phyloP scores from a whole-genome alignment of 1,140 invertebrate species.

The Battus philenor region DNA sequence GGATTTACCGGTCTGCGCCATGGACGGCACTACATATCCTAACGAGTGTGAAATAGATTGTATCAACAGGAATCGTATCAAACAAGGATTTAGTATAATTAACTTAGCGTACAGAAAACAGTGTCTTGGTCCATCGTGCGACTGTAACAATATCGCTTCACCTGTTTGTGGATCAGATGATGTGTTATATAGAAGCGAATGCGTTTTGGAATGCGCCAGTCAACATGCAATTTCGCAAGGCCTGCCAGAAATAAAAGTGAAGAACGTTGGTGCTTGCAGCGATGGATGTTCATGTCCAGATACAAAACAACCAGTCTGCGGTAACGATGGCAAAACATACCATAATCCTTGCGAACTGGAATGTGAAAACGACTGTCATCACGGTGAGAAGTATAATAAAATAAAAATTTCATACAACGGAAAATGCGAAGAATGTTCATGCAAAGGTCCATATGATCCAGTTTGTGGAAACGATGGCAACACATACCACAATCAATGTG shows the following conservation, averaged over 20 bases:
- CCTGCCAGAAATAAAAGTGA: slow-evolving; percentile 18
- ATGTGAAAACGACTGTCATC: not conserved
- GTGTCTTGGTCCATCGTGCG: slow-evolving; percentile 15
- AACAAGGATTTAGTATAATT: slow-evolving; percentile 5
- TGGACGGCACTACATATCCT: slow-evolving; percentile 25
- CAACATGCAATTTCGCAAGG: slow-evolving; percentile 4
- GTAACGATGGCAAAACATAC: not conserved
- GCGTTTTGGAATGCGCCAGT: slow-evolving; percentile 20
- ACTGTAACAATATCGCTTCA: slow-evolving; percentile 11
- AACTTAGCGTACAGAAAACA: not conserved
- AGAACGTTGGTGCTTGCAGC: slow-evolving; percentile 81
- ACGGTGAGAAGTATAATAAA: not conserved
- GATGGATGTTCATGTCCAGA: slow-evolving; percentile 33
- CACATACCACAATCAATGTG: not conserved
- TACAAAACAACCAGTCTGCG: slow-evolving; percentile 14
- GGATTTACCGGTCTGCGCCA: slow-evolving; percentile 26
- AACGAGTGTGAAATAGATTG: slow-evolving; percentile 22
- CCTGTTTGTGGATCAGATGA: slow-evolving; percentile 14
- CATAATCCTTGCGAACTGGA: slow-evolving; percentile 3
- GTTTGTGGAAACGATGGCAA: slow-evolving; percentile 1
- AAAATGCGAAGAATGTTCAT: not conserved
- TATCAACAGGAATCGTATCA: slow-evolving; percentile 14
- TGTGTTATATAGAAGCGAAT: slow-evolving; percentile 22
- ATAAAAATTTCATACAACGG: slow-evolving; percentile 11
- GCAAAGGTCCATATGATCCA: not conserved